Percentiles rank a stretch among this genome's conserved stretches.
phyloP scores from a whole-genome alignment of 2,888 invertebrate species.

The Pycnomerus fuliginosus region DNA sequence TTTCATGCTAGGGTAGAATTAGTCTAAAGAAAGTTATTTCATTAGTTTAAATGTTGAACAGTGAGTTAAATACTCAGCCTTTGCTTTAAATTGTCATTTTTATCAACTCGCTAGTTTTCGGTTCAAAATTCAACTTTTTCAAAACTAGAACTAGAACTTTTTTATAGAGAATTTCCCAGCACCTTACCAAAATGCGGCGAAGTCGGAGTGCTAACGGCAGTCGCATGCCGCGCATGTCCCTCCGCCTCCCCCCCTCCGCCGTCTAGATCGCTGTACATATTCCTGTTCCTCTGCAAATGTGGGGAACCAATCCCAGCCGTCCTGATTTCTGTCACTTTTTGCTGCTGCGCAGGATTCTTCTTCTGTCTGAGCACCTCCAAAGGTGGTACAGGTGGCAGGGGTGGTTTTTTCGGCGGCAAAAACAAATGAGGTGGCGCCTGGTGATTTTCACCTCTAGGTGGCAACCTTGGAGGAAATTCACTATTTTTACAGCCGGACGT shows the following conservation, averaged over 20 bases:
- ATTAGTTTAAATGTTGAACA: too few species aligned
- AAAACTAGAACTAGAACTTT: background rate
- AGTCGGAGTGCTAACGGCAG: constrained; percentile 52
- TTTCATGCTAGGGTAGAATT: too few species aligned
- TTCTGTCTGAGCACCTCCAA: constrained; percentile 62
- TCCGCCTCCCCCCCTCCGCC: constrained; percentile 38
- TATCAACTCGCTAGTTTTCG: too few species aligned
- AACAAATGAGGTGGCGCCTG: constrained; percentile 57
- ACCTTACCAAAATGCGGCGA: constrained; percentile 49
- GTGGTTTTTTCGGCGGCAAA: constrained; percentile 70
- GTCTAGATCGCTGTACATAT: constrained; percentile 61
- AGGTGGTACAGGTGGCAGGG: constrained; percentile 69
- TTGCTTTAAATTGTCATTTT: too few species aligned
- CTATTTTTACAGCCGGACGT: constrained; percentile 52
- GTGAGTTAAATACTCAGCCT: too few species aligned
- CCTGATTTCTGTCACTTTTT: constrained; percentile 54
- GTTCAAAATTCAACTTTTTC: too few species aligned
- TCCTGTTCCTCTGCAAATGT: constrained; percentile 62
- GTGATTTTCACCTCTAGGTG: constrained; percentile 55
- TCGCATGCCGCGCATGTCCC: constrained; percentile 30
- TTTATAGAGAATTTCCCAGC: background rate
- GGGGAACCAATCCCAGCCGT: constrained; percentile 66
- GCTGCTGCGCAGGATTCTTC: constrained; percentile 46
- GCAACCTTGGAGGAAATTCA: constrained; percentile 55
- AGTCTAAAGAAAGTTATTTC: too few species aligned